Evolutionary conservation across 2,888 invertebrate species (phyloP).

Genomic region (Pristionchus arcanus): DNA sequence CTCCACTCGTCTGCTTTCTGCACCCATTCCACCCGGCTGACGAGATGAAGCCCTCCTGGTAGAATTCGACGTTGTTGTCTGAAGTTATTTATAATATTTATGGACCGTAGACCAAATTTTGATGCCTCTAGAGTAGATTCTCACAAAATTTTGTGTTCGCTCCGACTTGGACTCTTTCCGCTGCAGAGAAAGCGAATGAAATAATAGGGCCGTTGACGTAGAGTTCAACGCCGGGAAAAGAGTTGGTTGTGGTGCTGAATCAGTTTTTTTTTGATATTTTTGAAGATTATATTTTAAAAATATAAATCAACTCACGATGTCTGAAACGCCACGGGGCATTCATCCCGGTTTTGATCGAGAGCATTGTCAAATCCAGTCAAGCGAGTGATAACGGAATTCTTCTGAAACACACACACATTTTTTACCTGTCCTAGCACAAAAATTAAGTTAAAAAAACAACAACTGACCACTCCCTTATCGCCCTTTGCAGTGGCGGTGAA

Average conservation of each 20-base stretch:
- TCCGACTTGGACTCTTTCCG: background rate
- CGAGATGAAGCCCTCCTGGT: background rate
- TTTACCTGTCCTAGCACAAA: too few species aligned
- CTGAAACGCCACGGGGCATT: background rate
- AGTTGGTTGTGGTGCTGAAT: background rate
- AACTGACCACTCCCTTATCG: background rate
- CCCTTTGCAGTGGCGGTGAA: background rate
- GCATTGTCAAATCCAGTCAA: background rate
- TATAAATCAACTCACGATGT: background rate
- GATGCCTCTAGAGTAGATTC: background rate
- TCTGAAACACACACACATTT: background rate
- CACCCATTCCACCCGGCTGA: background rate
- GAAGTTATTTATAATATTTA: background rate
- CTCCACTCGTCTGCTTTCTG: background rate
- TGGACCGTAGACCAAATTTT: background rate
- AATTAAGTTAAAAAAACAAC: background rate
- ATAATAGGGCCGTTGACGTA: background rate
- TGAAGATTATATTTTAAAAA: too few species aligned
- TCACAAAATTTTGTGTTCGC: background rate
- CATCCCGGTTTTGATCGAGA: background rate
- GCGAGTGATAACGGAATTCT: background rate
- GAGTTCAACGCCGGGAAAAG: background rate
- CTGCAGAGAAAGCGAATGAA: background rate
- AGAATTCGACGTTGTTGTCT: background rate
- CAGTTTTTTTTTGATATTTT: background rate